Evolutionary conservation across 1,140 invertebrate species (phyloP), one percentile per base, ranked within the genome.

Genomic region (Drosophila virilis): DNA sequence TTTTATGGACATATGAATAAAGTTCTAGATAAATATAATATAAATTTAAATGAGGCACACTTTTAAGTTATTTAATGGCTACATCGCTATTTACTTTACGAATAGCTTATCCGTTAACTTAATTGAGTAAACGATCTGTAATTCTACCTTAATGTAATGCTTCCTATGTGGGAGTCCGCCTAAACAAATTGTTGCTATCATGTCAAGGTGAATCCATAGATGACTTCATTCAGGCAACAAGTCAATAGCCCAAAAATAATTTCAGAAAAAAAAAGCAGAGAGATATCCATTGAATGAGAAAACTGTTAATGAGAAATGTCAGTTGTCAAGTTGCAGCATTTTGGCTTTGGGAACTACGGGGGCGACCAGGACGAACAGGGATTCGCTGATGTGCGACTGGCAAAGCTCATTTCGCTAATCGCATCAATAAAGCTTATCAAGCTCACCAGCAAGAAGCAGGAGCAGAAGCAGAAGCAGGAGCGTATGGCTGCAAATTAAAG

Each of bases 371-470:
- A 58, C 40, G 43, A 9, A n/a, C n/a, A 51, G 10, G 1, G 35
- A 38, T n/a, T 9, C 48, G 40, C n/a, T 65, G 66, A 66, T 77
- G 61, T 65, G 75, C 62, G 74, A 15, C 57, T 65, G 59, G 52
- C 60, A 80, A 88, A 88, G 83, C 84, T 74, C 84, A 88, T 88
- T 88, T 88, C 83, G 80, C 84, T 88, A 88, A 88, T 88, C 83
- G 83, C 83, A 88, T 88, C 83, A 88, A 89, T 89, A 83, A 88
- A 88, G 83, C 83, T 88, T 89, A 88, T 88, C 83, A 85, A 59
- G 83, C 82, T 82, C 75, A 78, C 15, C 54, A 60, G 51, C 22
- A 17, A 32, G 22, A 55, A 55, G 37, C 37, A 40, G 48, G 6
- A 8, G 22, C 38, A 40, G 45, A 9, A 38, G 35, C 58, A 52